Conservation (phyloP, 2,113 vertebrate genomes). For the Elephas maximus region DNA sequence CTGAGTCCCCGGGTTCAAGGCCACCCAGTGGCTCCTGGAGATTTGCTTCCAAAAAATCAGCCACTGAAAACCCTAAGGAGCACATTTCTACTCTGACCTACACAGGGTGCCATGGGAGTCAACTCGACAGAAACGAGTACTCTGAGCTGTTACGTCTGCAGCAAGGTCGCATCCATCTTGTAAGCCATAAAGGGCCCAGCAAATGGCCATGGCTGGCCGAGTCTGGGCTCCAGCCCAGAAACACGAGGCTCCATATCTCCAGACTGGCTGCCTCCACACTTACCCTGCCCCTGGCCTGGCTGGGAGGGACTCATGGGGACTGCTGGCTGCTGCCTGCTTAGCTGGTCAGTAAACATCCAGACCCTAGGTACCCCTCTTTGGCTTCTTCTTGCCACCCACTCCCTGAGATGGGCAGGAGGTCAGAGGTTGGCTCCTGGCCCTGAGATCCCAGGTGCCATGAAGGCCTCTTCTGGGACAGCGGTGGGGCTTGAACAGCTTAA, state of each 20-base stretch:
- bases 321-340: background rate
- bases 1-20: no score
- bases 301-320: accelerated
- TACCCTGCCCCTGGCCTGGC: accelerated
- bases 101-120: no score
- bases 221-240: background rate
- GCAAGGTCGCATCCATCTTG: background rate
- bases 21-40: no score
- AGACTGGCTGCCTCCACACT: background rate
- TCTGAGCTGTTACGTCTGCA: background rate
- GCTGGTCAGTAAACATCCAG: background rate
- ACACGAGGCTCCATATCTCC: background rate
- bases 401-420: background rate
- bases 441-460: background rate
- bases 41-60: no score
- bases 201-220: background rate
- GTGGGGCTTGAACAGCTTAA: background rate
- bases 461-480: background rate
- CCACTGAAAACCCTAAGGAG: no score
- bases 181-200: background rate
- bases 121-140: no score
- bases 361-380: accelerated
- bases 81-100: no score
- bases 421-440: background rate
- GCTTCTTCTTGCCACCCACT: background rate